Base-by-base conservation (phyloP, 2,113 vertebrate species). In the Sander lucioperca region DNA sequence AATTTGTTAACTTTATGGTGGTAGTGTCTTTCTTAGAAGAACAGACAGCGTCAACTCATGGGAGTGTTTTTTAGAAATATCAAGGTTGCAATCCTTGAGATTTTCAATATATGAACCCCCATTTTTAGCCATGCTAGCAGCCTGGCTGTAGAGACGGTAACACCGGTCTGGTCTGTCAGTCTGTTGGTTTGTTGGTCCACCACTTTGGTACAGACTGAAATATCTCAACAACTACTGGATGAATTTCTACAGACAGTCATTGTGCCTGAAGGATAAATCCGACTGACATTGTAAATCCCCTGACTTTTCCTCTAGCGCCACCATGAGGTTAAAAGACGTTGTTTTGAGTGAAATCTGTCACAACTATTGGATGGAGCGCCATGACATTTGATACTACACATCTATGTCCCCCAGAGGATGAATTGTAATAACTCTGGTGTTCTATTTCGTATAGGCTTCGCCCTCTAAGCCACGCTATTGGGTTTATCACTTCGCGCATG, bases 11-110 rank as follows among this genome's bases (percentile, higher is more conserved):
- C 15, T 45, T 53, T 10, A n/a, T 53, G 43, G 30, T 15, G 3
- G 19, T 47, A 53, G 69, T 73, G 33, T 43, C 6, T 75, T 61
- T 77, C 9, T 79, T 43, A 50, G 21, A 48, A 19, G 11, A 74
- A 19, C 11, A 82, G 8, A 39, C 19, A 7, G 11, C 59, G 12
- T 59, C 1, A 48, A 18, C 47, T 67, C 1, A 8, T 58, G 6
- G 21, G 21, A 8, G 11, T 56, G 3, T 71, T 67, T 39, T 57
- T 67, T 36, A 15, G 5, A 64, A 62, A 30, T 72, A 12, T 64
- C 5, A 25, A 50, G 6, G 36, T 58, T 51, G 11, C 27, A 47
- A 51, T 69, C 25, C 4, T 47, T 36, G 6, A 58, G 2, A 39
- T 57, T 66, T 67, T 12, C 13, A 45, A 30, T 13, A 15, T 19